phyloP scores from a whole-genome alignment of 2,113 vertebrate species.

The Cichladusa arquata region DNA sequence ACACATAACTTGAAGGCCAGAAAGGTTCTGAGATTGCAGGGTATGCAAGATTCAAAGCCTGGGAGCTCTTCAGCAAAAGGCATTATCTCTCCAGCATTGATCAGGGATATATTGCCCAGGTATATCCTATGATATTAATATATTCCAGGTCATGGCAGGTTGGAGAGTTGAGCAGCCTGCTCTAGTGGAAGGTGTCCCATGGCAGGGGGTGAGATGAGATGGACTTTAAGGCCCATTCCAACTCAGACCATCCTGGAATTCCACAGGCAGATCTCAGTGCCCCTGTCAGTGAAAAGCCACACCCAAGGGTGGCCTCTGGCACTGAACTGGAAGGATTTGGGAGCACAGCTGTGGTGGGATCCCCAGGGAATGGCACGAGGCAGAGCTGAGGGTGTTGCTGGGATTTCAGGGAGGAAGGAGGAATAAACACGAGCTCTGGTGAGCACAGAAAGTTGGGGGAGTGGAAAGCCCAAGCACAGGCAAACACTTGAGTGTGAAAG shows the following conservation, averaged over 20 bases:
- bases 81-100: neutral
- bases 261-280: neutral
- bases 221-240: neutral
- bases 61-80: neutral
- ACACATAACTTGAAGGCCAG: neutral
- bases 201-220: no score
- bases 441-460: neutral
- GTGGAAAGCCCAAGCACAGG: neutral
- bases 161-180: neutral
- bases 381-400: neutral
- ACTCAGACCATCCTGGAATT: neutral
- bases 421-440: neutral
- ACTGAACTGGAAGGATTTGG: neutral
- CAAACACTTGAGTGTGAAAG: neutral
- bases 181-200: neutral
- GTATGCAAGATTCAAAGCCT: neutral
- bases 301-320: neutral
- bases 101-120: neutral
- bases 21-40: neutral
- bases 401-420: neutral
- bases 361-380: neutral
- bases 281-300: neutral
- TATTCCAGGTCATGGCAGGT: neutral
- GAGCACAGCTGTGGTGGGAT: neutral
- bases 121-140: neutral